These are phyloP conservation scores for Ctenicera cuprea DNA, from an alignment of 2,888 invertebrate species.

Conservation along the genomic window DNA sequence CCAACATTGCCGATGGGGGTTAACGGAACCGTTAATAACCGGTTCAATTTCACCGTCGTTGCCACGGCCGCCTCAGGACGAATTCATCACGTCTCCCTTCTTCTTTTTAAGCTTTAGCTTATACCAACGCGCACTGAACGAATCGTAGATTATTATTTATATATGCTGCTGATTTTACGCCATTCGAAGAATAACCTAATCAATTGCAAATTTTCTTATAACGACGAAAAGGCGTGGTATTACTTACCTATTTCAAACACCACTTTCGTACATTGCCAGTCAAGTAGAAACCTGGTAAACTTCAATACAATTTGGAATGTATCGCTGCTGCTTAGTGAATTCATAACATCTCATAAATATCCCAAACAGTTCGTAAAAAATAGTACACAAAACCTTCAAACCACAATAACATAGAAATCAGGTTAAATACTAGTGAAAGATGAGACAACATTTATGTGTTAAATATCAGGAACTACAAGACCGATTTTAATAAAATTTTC, in stretches of 20 bases:
- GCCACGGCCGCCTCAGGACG: constrained; percentile 34
- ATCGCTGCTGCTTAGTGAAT: too few species aligned
- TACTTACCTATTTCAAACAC: background rate
- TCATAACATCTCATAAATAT: too few species aligned
- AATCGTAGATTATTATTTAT: constrained; percentile 37
- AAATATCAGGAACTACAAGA: too few species aligned
- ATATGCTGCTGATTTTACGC: constrained; percentile 32
- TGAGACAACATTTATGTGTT: too few species aligned
- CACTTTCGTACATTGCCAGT: too few species aligned
- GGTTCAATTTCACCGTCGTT: constrained; percentile 45
- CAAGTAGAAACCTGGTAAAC: too few species aligned
- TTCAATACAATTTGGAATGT: too few species aligned
- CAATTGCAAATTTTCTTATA: constrained; percentile 38
- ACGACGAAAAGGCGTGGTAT: constrained; percentile 20
- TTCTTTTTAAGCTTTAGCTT: constrained; percentile 39
- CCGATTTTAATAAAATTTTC: too few species aligned
- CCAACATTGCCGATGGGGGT: constrained; percentile 34
- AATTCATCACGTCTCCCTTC: constrained; percentile 43
- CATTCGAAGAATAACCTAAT: constrained; percentile 25
- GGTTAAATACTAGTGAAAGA: too few species aligned
- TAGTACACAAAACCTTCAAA: too few species aligned
- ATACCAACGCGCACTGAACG: constrained; percentile 27
- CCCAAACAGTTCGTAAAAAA: too few species aligned
- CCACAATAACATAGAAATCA: too few species aligned
- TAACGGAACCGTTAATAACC: constrained; percentile 45